Base-by-base conservation (phyloP, 2,113 vertebrate species). In the Saguinus midas region DNA sequence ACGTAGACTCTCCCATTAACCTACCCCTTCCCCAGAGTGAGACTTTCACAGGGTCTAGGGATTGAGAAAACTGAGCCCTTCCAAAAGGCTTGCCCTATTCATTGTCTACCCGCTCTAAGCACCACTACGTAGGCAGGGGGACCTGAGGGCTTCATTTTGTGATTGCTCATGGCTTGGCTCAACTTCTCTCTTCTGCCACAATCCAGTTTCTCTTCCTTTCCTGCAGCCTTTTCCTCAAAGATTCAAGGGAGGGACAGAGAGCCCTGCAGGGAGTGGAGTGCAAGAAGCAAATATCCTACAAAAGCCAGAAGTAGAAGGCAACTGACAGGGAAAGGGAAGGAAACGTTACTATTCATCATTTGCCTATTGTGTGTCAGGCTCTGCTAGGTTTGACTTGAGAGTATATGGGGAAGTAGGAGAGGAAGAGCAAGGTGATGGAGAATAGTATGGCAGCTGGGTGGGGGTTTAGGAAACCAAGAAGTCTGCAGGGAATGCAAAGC, bases 301-400 rank as follows among this genome's bases (percentile, higher is more conserved):
- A 90, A 80, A 76, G 73, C 50, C 73, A 86, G n/a, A 88, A 79
- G 37, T 61, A 87, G 91, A 96, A 94, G 43, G 86, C 17, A 87
- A 58, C 20, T 85, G 23, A 84, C 45, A 90, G 29, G 52, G 16
- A 87, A 90, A 73, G n/a, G 40, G n/a, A 87, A 94, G 27, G 64
- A 93, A 93, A 72, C 5, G 70, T 75, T 75, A 2, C 18, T 92
- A 9, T 72, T 96, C 23, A 17, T 75, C 72, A 64, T 94, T 87
- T 95, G 50, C 50, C 76, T 64, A 14, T 29, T 35, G 40, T 72
- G 52, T 76, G 9, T 25, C 45, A 73, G 73, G 25, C 58, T 91
- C 32, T 86, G n/a, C 50, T 68, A 37, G 18, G 27, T 61, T 48
- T 83, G 1, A 78, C 61, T 94, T 90, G 37, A 83, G 52, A 92